Conservation (phyloP, 2,113 vertebrate species). For the Monopterus albus region DNA sequence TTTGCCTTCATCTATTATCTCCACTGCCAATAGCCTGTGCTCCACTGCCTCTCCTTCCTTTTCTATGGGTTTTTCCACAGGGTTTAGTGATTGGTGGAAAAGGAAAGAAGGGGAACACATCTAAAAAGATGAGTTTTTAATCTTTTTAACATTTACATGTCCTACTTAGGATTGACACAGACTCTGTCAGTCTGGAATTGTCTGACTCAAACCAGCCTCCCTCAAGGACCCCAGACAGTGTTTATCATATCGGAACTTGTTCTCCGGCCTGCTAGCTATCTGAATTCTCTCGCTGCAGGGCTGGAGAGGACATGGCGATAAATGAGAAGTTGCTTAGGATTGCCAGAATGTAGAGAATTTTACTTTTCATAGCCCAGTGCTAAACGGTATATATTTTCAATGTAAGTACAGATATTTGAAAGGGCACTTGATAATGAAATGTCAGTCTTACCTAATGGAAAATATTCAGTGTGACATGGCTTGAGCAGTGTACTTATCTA, state of each 20-base stretch:
- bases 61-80: constrained; percentile 64
- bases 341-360: constrained; percentile 40
- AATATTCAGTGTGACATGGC: not conserved
- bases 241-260: constrained; percentile 76
- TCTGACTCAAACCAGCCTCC: constrained; percentile 71
- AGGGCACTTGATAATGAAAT: constrained; percentile 25
- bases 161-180: constrained; percentile 76
- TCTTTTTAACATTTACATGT: constrained; percentile 86
- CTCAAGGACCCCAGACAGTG: constrained; percentile 72
- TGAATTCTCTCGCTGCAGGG: constrained; percentile 49
- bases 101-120: constrained; percentile 53
- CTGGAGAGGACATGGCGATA: constrained; percentile 60
- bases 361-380: constrained; percentile 9
- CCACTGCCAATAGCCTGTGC: constrained; percentile 74
- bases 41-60: constrained; percentile 35
- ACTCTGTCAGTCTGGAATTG: constrained; percentile 73
- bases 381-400: constrained; percentile 26
- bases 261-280: constrained; percentile 62
- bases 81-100: constrained; percentile 61
- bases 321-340: constrained; percentile 40
- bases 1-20: constrained; percentile 84
- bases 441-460: not conserved
- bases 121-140: constrained; percentile 84
- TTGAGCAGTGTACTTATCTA: not conserved
- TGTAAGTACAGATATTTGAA: constrained; percentile 10